Percentiles rank a stretch among this genome's conserved stretches.
These are phyloP conservation scores for Orchesella cincta DNA, from an alignment of 1,140 invertebrate genomes.

Conservation along the genomic window DNA sequence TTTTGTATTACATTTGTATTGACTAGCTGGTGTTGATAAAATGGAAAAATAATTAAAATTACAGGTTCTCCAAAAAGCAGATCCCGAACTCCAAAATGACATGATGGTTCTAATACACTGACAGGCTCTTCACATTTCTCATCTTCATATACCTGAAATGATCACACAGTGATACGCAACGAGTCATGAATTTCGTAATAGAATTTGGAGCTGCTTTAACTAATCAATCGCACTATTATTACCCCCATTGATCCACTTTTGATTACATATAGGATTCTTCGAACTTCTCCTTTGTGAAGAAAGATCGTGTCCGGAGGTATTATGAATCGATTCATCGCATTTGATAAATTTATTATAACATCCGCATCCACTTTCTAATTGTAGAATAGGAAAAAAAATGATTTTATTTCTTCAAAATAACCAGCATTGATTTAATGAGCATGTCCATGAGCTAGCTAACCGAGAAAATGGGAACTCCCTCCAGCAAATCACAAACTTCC, in stretches of 20 bases:
- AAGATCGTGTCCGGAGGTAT: constrained; percentile 42
- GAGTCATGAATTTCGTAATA: too few relatives aligned
- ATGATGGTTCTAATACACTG: constrained; percentile 1
- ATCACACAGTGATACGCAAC: too few relatives aligned
- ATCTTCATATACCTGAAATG: not conserved
- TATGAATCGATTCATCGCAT: constrained; percentile 34
- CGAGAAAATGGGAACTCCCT: constrained; percentile 42
- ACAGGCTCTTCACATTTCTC: constrained; percentile 4
- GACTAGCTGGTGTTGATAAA: not conserved
- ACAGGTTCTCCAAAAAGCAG: constrained; percentile 43
- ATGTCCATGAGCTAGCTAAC: too few relatives aligned
- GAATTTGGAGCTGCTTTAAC: not conserved
- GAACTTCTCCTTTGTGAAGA: constrained; percentile 39
- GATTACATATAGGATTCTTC: constrained; percentile 41
- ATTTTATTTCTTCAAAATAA: too few relatives aligned
- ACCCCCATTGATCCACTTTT: constrained; percentile 22
- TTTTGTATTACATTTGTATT: not conserved
- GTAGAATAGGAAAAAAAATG: not conserved
- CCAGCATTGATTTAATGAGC: too few relatives aligned
- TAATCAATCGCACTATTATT: not conserved
- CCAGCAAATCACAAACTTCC: constrained; percentile 36
- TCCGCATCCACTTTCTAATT: constrained; percentile 41
- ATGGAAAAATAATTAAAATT: not conserved
- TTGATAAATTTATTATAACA: constrained; percentile 32
- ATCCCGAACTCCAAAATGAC: constrained; percentile 30